Base-by-base conservation (phyloP, 2,113 vertebrate genomes). In the Platanista minor region DNA sequence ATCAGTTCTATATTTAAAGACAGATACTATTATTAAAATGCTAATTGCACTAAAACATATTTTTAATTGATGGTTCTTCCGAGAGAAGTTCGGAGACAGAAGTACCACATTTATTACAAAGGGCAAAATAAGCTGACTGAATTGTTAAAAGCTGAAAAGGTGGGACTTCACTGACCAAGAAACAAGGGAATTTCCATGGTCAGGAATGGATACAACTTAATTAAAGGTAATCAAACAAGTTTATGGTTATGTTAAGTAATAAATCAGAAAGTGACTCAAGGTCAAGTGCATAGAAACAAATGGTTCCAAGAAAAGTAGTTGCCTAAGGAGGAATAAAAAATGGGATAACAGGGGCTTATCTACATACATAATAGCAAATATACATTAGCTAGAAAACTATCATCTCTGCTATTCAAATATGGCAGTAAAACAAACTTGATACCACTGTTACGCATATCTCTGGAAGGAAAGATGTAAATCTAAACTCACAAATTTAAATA, bases 281-380 rank as follows among this genome's bases (percentile, higher is more conserved):
- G 80, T 97, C 78, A 89, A 86, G 54, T 75, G 87, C 46, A 52
- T 14, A 83, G 29, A 97, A 93, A 95, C 18, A 94, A 93, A 93
- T 57, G 52, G 25, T 71, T 91, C 29, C 33, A 89, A 86, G 81
- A 78, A 96, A 95, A 93, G 43, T 20, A 87, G 92, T 39, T 83
- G 14, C 12, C 74, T 66, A 78, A 89, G 46, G 81, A 72, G 25
- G 29, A 83, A 43, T 82, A 33, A 43, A 91, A 96, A 96, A 33
- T 25, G 49, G 94, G 64, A 41, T 43, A 86, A 67, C 1, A 95
- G 57, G 25, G 12, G 27, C 25, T 93, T 3, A 62, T 17, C 39
- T 83, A 78, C 2, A 6, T 83, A 78, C 2, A 6, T 88, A 84
- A 74, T 5, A 66, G 62, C 5, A 0, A 0, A 86, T 61, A 39